Evolutionary conservation across 2,888 invertebrate genomes (phyloP).

Genomic region (Listrodromus nycthemerus): DNA sequence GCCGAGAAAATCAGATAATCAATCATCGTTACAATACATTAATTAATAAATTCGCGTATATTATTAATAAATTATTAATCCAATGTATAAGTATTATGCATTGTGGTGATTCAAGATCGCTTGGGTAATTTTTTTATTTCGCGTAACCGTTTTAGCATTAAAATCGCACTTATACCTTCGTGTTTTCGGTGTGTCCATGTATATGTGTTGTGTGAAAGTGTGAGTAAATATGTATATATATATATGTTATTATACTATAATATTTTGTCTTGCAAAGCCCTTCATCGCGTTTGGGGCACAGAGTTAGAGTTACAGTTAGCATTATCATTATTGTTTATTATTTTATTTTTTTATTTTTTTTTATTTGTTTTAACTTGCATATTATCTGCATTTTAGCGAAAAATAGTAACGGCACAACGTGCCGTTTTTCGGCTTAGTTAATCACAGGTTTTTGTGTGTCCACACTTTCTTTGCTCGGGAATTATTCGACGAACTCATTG

Average conservation of each 20-base stretch:
- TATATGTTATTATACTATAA: constrained; percentile 45
- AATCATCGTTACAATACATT: constrained; percentile 76
- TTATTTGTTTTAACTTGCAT: constrained; percentile 39
- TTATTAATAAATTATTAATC: constrained; percentile 72
- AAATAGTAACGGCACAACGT: constrained; percentile 67
- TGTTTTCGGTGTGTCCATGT: constrained; percentile 29
- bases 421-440: constrained; percentile 64
- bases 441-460: constrained; percentile 68
- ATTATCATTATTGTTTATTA: constrained; percentile 58
- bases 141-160: constrained; percentile 44
- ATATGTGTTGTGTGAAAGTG: constrained; percentile 30
- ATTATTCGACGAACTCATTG: constrained; percentile 60
- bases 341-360: constrained; percentile 35
- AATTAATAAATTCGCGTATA: constrained; percentile 74
- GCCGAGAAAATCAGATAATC: constrained; percentile 79
- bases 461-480: constrained; percentile 62
- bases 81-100: constrained; percentile 69
- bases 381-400: constrained; percentile 62
- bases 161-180: constrained; percentile 47
- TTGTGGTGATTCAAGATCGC: constrained; percentile 59
- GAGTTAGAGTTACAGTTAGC: constrained; percentile 53
- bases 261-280: constrained; percentile 55
- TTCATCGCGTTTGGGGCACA: constrained; percentile 50
- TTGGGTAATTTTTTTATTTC: constrained; percentile 11
- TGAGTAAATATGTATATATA: constrained; percentile 42